Percentiles rank a stretch among this genome's conserved stretches.
Evolutionary conservation across 35 echinoderm and acorn worm genomes (phyloP).

Genomic region (Lytechinus variegatus): DNA sequence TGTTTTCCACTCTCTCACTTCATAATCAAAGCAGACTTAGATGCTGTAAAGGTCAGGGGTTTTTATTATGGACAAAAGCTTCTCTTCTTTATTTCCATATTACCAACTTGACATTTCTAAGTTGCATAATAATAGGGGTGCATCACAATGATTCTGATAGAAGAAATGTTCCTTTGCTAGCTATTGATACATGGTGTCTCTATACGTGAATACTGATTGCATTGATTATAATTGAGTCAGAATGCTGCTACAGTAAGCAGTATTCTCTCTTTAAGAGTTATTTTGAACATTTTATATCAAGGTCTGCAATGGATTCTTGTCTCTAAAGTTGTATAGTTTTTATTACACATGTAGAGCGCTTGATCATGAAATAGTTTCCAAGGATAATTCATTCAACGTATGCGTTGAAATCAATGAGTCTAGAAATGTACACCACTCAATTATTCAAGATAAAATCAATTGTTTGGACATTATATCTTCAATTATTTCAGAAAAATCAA

Average conservation of each 20-base stretch:
- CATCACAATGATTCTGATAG: not conserved
- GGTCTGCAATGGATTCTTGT: not conserved
- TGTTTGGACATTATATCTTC: slow-evolving; percentile 3
- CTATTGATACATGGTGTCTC: not conserved
- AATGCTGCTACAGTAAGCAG: not conserved
- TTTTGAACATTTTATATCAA: not conserved
- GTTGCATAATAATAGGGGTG: not conserved
- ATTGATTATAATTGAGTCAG: no score
- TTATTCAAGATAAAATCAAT: slow-evolving; percentile 17
- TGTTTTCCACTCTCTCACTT: not conserved
- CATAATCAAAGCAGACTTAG: not conserved
- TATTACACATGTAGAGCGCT: not conserved
- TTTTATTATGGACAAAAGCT: not conserved
- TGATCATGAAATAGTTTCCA: not conserved
- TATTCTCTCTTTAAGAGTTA: not conserved
- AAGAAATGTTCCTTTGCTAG: not conserved
- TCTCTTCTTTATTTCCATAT: not conserved
- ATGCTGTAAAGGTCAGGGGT: not conserved
- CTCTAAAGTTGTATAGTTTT: not conserved
- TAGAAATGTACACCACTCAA: not conserved
- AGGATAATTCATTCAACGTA: not conserved
- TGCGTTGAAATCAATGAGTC: not conserved
- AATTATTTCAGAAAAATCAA: slow-evolving; percentile 34
- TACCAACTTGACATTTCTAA: not conserved
- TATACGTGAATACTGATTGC: no score